phyloP scores from a whole-genome alignment of 2,113 vertebrate genomes.

The Hassar affinis region DNA sequence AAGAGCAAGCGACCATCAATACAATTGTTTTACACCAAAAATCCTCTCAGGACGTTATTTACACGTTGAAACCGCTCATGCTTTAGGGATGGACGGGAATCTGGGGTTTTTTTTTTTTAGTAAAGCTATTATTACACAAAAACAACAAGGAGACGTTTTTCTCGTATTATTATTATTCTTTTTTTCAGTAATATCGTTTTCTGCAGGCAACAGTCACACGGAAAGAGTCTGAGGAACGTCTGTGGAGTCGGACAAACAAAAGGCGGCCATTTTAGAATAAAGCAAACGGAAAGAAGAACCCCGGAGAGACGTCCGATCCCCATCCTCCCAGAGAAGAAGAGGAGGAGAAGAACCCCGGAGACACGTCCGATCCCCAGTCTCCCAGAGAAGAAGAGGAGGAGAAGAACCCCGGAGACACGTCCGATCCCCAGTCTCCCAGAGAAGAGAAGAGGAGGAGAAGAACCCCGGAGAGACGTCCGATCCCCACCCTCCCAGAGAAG shows the following conservation, averaged over 20 bases:
- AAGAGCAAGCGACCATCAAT: constrained; percentile 90
- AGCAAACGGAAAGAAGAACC: constrained; percentile 40
- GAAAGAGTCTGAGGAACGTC: constrained; percentile 81
- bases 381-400: constrained; percentile 65
- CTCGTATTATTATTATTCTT: constrained; percentile 60
- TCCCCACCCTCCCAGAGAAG: constrained; percentile 65
- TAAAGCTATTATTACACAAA: constrained; percentile 95
- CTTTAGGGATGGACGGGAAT: constrained; percentile 79
- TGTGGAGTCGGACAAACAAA: constrained; percentile 78
- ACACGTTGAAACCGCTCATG: constrained; percentile 96
- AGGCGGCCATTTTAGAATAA: constrained; percentile 52
- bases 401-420: constrained; percentile 34
- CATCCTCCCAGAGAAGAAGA: constrained; percentile 66
- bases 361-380: constrained; percentile 60
- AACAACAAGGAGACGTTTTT: constrained; percentile 81
- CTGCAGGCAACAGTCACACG: constrained; percentile 88
- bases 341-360: not conserved
- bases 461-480: constrained; percentile 42
- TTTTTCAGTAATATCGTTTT: constrained; percentile 69
- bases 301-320: constrained; percentile 53
- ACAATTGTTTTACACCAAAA: constrained; percentile 95
- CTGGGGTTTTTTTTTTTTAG: constrained; percentile 82
- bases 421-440: constrained; percentile 63
- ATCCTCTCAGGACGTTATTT: constrained; percentile 93
- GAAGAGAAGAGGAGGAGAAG: constrained; percentile 59